Evolutionary conservation across 2,888 invertebrate genomes (phyloP), one percentile per base, ranked within the genome.

Genomic region (Acanthosepion pharaonis): DNA sequence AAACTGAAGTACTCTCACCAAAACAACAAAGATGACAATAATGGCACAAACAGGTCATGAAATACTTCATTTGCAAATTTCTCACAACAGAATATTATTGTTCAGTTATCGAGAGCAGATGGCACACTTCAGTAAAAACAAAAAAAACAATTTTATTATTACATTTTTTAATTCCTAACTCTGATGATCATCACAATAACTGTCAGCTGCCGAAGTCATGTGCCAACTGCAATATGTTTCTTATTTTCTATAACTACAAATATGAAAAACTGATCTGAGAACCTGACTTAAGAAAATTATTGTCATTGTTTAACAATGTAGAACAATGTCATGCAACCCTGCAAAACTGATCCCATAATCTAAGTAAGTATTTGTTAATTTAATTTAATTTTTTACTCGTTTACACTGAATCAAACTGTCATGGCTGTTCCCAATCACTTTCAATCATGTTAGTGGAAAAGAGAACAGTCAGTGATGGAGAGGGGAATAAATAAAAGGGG

Each of bases 331-430:
- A 33, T 78, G 78, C 11, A 78, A 78, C n/a, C 78, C 9, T 1
- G 11, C n/a, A 78, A 78, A 78, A 33, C 78, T 78, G 78, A 78
- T 33, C 78, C n/a, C n/a, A 33, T 78, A 78, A 78, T 78, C n/a
- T n/a, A 78, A 78, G 78, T 78, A 78, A 78, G 78, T 78, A 78
- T 78, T 78, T 78, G n/a, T n/a, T 78, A 78, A 78, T 78, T 78
- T 18, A n/a, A 78, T 78, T 33, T 33, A 1, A 78, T n/a, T 78
- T 78, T 78, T 78, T 78, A 9, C 5, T 5, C 11, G n/a, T 78
- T 78, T 78, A 78, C 78, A 11, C n/a, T 78, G 78, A 78, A 8
- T 78, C 78, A 78, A 78, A 18, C 78, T 33, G 78, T 78, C 78
- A 78, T 78, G 78, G n/a, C 78, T n/a, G n/a, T 15, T 11, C 78